Conservation (phyloP, 2,113 vertebrate species). For the Macheiramphus alcinus region DNA sequence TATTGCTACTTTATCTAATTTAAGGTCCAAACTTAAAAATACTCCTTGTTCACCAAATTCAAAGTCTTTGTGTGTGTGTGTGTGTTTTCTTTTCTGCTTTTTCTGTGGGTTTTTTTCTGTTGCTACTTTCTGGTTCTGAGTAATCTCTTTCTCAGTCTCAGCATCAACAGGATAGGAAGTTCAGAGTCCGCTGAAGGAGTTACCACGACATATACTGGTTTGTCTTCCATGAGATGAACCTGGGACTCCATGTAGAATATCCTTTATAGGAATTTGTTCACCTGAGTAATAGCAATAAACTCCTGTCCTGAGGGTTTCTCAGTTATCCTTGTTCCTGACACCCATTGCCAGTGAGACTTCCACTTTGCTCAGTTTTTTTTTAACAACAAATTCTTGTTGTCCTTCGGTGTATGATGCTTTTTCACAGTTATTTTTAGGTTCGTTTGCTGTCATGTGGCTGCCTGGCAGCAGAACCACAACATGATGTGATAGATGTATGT, state of each 20-base stretch:
- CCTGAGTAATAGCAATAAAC: neutral
- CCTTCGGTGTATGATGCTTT: neutral
- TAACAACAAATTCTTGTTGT: neutral
- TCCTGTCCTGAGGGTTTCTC: neutral
- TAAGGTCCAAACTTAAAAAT: neutral
- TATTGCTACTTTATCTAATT: neutral
- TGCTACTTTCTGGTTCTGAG: neutral
- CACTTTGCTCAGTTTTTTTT: neutral
- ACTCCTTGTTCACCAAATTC: neutral
- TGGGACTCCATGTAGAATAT: neutral
- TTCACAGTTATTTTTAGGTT: neutral
- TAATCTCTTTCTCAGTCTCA: neutral
- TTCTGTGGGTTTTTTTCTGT: neutral
- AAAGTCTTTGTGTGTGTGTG: neutral
- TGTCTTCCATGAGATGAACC: neutral
- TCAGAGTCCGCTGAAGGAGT: neutral
- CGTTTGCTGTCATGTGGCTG: neutral
- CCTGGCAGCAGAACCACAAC: neutral
- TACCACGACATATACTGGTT: neutral
- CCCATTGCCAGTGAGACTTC: neutral
- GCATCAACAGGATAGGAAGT: neutral
- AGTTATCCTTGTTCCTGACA: neutral
- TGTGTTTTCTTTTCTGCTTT: neutral
- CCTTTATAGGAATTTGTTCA: neutral
- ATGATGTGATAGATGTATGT: neutral